Conservation (phyloP, 2,113 vertebrate species). For the Paralichthys olivaceus region DNA sequence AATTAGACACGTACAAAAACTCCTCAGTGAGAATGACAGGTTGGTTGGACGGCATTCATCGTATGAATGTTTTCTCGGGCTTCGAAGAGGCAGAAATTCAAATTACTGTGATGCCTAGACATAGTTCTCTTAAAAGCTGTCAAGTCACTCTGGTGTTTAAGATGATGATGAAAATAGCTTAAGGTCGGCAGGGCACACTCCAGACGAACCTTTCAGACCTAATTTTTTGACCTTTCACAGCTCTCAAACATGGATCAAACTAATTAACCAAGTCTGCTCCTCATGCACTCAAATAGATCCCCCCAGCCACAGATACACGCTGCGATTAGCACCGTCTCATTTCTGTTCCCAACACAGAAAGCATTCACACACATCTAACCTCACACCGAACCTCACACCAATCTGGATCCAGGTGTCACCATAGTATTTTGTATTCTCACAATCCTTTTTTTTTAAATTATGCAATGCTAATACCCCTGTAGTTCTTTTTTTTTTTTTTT, state of each 20-base stretch:
- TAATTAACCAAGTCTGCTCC: slow-evolving; percentile 64
- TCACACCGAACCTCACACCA: slow-evolving; percentile 11
- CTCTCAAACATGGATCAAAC: slow-evolving; percentile 64
- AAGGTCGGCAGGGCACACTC: slow-evolving; percentile 39
- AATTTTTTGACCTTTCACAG: slow-evolving; percentile 63
- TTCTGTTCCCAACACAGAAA: slow-evolving; percentile 49
- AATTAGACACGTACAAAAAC: slow-evolving; percentile 47
- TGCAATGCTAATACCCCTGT: slow-evolving; percentile 33
- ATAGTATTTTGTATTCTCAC: not conserved
- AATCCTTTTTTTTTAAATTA: slow-evolving; percentile 26
- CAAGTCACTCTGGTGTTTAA: not conserved
- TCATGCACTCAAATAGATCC: slow-evolving; percentile 54
- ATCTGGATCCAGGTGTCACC: slow-evolving; percentile 5
- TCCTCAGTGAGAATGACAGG: no score
- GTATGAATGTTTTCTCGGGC: no score
- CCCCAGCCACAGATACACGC: slow-evolving; percentile 56
- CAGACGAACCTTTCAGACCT: slow-evolving; percentile 29
- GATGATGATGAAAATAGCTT: not conserved
- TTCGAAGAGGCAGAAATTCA: no score
- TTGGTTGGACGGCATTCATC: no score
- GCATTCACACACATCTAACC: not conserved
- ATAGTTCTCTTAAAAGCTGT: no score
- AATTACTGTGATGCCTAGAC: not conserved
- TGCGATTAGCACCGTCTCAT: slow-evolving; percentile 75
- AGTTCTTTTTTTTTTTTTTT: slow-evolving; percentile 13